A percentile compares a stretch with the other conserved stretches of the same genome.
Conservation (phyloP, 1,140 invertebrate genomes). For the Hylaeus volcanicus region DNA sequence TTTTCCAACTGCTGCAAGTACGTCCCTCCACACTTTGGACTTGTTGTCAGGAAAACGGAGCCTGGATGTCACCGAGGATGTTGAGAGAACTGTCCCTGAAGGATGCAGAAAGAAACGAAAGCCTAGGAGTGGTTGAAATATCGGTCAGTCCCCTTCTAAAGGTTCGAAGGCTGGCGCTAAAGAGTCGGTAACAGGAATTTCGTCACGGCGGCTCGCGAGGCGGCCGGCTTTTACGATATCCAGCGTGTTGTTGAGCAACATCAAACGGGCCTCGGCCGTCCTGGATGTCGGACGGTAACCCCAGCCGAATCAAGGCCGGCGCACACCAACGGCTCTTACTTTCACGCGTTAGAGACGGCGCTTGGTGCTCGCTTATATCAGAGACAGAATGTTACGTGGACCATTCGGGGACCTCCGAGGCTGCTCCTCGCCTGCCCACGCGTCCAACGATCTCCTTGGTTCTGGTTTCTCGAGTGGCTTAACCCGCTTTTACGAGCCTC, state of each 20-base stretch:
- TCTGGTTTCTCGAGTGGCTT: background rate
- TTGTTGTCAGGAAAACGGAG: too few relatives aligned
- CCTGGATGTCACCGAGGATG: too few relatives aligned
- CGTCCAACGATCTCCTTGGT: background rate
- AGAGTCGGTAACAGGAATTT: constrained; percentile 53
- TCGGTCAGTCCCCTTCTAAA: constrained; percentile 28
- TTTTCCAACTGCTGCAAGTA: too few relatives aligned
- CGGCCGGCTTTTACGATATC: constrained; percentile 60
- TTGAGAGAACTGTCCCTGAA: too few relatives aligned
- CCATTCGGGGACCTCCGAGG: background rate
- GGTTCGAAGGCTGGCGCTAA: constrained; percentile 42
- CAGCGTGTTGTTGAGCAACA: constrained; percentile 66
- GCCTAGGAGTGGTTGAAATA: background rate
- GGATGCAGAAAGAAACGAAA: background rate
- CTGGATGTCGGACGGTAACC: constrained; percentile 77
- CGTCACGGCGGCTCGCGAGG: constrained; percentile 49
- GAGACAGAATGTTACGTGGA: constrained; percentile 11
- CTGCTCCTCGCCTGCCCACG: background rate
- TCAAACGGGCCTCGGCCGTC: constrained; percentile 66
- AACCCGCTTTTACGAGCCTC: too few relatives aligned
- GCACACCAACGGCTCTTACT: constrained; percentile 69
- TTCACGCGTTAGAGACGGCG: constrained; percentile 67
- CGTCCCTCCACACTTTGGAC: too few relatives aligned
- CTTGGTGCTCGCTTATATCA: constrained; percentile 26
- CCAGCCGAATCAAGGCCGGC: constrained; percentile 74